Evolutionary conservation across 1,140 invertebrate genomes (phyloP), one percentile per base, ranked within the genome.

Genomic region (Bombus consobrinus): DNA sequence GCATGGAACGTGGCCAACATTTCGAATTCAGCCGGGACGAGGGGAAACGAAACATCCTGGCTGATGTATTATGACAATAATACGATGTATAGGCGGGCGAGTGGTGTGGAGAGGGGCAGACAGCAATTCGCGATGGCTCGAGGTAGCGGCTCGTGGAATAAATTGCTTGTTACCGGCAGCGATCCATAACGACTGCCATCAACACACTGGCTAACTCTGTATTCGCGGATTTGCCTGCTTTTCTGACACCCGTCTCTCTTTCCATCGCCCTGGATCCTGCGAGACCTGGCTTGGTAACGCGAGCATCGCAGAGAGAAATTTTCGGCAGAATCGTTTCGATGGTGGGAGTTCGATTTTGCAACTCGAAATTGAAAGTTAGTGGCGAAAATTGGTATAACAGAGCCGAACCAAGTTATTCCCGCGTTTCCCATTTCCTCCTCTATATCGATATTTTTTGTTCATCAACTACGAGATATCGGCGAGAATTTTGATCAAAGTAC

Each of bases 21-120:
- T 75, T 34, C 73, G 73, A 53, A 75, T 34, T 34, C 43, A 32
- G 1, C 1, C n/a, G 71, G 71, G 41, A 71, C 69, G 41, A 12
- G 41, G n/a, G n/a, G 41, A 47, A 74, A 47, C 72, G 41, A 34
- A 47, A 34, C 43, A 72, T n/a, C 39, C 69, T 15, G n/a, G 43
- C 73, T 75, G 53, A 79, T 62, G 77, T 79, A 79, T 79, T 79
- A 79, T 79, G 77, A 68, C 62, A 75, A 75, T 75, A 75, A 75
- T 75, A 75, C 43, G 73, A 75, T 75, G 73, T 75, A 75, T 75
- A 53, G 73, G 22, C 32, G 32, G 22, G 8, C 32, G 22, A n/a
- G 59, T n/a, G 18, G 22, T 1, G 22, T 41, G 22, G 22, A 43
- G 32, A 32, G 71, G 41, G 64, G 25, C 62, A 68, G 32, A 68